Conservation (phyloP, 2,888 invertebrate species). For the Cheilosia impressa region DNA sequence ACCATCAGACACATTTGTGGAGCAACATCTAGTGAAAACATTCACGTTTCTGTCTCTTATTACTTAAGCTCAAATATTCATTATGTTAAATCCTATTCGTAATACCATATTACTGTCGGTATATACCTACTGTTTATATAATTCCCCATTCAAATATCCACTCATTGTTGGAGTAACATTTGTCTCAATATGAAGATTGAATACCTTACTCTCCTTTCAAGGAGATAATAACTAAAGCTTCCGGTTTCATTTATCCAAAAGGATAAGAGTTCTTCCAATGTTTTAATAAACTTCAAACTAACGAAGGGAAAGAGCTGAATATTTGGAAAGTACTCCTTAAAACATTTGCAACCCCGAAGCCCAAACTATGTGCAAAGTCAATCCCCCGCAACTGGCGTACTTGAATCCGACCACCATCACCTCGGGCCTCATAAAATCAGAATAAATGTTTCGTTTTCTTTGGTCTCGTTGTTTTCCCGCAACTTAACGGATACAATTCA, state of each 20-base stretch:
- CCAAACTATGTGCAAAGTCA: neutral
- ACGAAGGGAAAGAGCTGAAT: neutral
- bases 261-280: neutral
- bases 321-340: constrained; percentile 17
- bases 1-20: no score
- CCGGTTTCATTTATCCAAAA: no score
- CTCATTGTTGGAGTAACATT: constrained; percentile 5
- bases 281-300: neutral
- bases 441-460: constrained; percentile 14
- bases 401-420: neutral
- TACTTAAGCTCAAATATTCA: no score
- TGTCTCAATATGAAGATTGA: neutral
- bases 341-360: constrained; percentile 4
- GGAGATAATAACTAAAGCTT: neutral
- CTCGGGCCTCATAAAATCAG: neutral
- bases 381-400: neutral
- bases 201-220: neutral
- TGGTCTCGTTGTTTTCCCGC: neutral
- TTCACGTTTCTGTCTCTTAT: no score
- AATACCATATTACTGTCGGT: neutral
- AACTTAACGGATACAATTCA: constrained; percentile 1
- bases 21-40: no score
- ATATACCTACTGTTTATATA: neutral
- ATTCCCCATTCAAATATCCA: neutral
- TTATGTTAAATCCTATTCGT: no score